These are phyloP conservation scores for Corvus hawaiiensis DNA, from an alignment of 2,113 vertebrate species.

Conservation along the genomic window DNA sequence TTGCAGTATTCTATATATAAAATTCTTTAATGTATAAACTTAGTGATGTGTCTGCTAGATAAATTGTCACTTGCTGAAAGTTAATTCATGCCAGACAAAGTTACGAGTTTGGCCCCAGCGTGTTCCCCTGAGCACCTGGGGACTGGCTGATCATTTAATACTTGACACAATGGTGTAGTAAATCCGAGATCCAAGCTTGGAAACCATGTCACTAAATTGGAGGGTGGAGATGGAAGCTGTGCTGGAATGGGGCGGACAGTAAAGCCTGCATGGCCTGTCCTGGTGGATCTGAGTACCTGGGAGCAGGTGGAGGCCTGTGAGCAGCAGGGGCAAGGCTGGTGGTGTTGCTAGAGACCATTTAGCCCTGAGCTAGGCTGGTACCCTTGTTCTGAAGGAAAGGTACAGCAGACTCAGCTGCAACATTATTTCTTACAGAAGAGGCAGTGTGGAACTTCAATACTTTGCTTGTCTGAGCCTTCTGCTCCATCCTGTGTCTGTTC, in stretches of 20 bases:
- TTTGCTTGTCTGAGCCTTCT: slow-evolving; percentile 56
- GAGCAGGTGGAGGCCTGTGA: not conserved
- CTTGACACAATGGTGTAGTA: slow-evolving; percentile 32
- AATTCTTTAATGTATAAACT: slow-evolving; percentile 74
- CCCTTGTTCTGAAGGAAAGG: not conserved
- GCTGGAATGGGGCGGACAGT: not conserved
- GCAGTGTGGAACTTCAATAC: not conserved
- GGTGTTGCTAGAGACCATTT: not conserved
- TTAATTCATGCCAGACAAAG: slow-evolving; percentile 46
- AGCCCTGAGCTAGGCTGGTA: not conserved
- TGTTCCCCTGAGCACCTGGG: not conserved
- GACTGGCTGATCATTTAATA: slow-evolving; percentile 37
- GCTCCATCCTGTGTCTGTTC: slow-evolving; percentile 57
- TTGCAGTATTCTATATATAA: slow-evolving; percentile 87
- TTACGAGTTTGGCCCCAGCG: not conserved
- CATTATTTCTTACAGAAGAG: not conserved
- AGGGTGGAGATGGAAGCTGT: slow-evolving; percentile 1
- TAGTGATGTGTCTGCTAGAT: slow-evolving; percentile 69
- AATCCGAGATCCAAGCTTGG: not conserved
- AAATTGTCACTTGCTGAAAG: slow-evolving; percentile 67
- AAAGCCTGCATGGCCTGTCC: not conserved
- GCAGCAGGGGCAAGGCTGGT: not conserved
- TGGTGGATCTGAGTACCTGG: not conserved
- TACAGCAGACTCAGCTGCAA: slow-evolving; percentile 20
- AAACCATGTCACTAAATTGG: slow-evolving; percentile 30